phyloP scores from a whole-genome alignment of 2,113 vertebrate species.

The Pseudorhombus dupliciocellatus region DNA sequence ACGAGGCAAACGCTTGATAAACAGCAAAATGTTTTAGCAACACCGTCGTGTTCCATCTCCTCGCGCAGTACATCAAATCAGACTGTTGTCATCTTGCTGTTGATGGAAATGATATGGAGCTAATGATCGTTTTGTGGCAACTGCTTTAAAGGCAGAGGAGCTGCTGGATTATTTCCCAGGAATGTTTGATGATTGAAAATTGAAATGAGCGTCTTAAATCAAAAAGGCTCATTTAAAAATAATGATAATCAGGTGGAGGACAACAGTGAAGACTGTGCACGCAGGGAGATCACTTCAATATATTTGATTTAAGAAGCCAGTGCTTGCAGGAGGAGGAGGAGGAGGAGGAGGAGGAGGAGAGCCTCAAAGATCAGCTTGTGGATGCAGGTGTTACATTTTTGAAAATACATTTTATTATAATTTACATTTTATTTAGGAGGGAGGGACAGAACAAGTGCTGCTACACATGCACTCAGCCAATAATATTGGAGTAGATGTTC shows the following conservation, averaged over 20 bases:
- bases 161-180: too few species aligned
- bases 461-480: not conserved
- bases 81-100: not conserved
- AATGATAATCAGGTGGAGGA: not conserved
- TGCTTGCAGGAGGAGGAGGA: not conserved
- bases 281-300: not conserved
- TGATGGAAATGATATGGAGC: not conserved
- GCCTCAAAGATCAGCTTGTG: not conserved
- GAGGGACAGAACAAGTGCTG: not conserved
- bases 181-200: not conserved
- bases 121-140: not conserved
- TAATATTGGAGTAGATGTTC: constrained; percentile 13
- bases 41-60: not conserved
- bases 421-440: not conserved
- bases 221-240: not conserved
- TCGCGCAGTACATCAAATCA: not conserved
- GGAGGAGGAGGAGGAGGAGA: not conserved
- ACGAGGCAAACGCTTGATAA: not conserved
- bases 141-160: too few species aligned
- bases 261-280: not conserved
- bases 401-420: not conserved
- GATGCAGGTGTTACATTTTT: not conserved
- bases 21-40: not conserved
- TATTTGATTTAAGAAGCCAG: not conserved
- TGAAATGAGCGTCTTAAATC: not conserved